Conservation (phyloP, 2,888 invertebrate genomes). For the Hirtodrosophila histrioides region DNA sequence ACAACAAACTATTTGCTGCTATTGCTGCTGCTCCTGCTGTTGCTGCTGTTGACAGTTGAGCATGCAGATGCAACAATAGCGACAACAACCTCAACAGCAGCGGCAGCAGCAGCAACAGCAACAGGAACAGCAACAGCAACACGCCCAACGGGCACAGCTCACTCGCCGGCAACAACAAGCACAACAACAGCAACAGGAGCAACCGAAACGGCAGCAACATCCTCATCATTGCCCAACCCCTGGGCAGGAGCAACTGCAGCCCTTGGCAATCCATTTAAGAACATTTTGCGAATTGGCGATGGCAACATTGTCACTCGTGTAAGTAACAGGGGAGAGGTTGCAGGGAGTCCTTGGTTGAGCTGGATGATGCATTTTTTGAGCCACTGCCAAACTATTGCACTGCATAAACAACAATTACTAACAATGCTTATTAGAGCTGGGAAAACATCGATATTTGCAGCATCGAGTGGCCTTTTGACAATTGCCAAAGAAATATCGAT, state of each 20-base stretch:
- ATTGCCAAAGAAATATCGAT: too few species aligned
- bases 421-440: too few species aligned
- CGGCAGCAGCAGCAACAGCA: constrained; percentile 36
- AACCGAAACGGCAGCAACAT: constrained; percentile 17
- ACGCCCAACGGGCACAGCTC: constrained; percentile 28
- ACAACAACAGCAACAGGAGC: constrained; percentile 21
- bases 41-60: constrained; percentile 61
- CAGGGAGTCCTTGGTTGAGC: too few species aligned
- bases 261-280: constrained; percentile 69
- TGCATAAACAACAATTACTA: too few species aligned
- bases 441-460: too few species aligned
- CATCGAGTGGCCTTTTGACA: too few species aligned
- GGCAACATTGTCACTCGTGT: constrained; percentile 82
- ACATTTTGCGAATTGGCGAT: constrained; percentile 81
- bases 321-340: constrained; percentile 46
- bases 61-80: constrained; percentile 53
- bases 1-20: constrained; percentile 38
- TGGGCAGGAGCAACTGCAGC: constrained; percentile 32
- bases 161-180: constrained; percentile 15
- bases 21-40: constrained; percentile 50
- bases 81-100: constrained; percentile 47
- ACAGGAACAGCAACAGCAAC: constrained; percentile 34
- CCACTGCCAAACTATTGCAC: too few species aligned
- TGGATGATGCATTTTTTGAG: too few species aligned
- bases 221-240: constrained; percentile 16